Evolutionary conservation across 2,888 invertebrate species (phyloP).

Genomic region (Dasysyrphus albostriatus): DNA sequence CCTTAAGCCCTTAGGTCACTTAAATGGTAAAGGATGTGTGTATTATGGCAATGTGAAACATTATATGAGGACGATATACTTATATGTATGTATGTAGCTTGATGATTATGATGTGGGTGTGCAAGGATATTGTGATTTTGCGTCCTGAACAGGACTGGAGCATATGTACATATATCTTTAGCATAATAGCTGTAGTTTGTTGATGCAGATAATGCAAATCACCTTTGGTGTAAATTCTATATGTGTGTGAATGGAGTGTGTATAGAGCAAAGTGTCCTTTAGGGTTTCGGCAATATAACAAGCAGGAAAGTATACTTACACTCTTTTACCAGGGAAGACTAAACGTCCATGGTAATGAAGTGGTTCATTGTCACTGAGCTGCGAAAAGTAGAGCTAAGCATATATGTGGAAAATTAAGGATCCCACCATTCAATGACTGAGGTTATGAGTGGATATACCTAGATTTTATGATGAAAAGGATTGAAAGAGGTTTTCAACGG

Average conservation of each 20-base stretch:
- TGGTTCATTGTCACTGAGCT: constrained; percentile 29
- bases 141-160: background rate
- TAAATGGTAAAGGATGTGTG: background rate
- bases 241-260: background rate
- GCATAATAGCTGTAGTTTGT: constrained; percentile 41
- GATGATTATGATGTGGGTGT: constrained; percentile 27
- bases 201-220: constrained; percentile 70
- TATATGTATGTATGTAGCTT: background rate
- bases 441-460: background rate
- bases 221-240: constrained; percentile 63
- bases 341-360: constrained; percentile 31
- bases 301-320: constrained; percentile 13
- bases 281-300: constrained; percentile 46
- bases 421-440: background rate
- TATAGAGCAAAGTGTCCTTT: constrained; percentile 39
- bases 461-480: background rate
- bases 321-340: constrained; percentile 3
- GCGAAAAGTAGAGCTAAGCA: constrained; percentile 32
- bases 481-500: background rate
- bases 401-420: constrained; percentile 18
- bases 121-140: constrained; percentile 4
- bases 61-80: constrained; percentile 3
- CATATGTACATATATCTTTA: background rate
- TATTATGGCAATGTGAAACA: constrained; percentile 31
- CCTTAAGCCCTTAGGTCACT: constrained; percentile 57